Evolutionary conservation across 2,797 vertebrate genomes (phyloP), one percentile per base, ranked within the genome.

Genomic region (Lagodon rhomboides): DNA sequence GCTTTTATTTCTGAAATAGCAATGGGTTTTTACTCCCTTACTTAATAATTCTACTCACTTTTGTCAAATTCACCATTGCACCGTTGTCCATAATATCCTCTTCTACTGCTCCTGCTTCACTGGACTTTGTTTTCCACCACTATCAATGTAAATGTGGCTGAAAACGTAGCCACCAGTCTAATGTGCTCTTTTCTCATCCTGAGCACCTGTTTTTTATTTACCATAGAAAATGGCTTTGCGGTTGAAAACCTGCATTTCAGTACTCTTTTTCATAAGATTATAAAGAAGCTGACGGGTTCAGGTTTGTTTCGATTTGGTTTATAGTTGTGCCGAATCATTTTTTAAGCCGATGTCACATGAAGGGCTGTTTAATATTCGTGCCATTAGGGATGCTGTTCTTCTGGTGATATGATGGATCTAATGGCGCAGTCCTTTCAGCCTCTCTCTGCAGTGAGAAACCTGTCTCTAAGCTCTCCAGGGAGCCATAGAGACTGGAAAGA

Each of bases 141-240:
- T 84, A 30, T 77, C 77, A 82, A 87, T 87, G 78, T 67, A 80
- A 87, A 90, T 79, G 46, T 76, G 41, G 16, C 12, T 47, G 46
- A 59, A 23, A 68, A n/a, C 44, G 46, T 34, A 61, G 16, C 34
- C 12, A 15, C 18, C 61, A 2, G 12, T 46, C 27, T 53, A 22
- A 66, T 66, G 30, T 68, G 15, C 23, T 73, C 25, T 56, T 30
- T 78, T 73, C 6, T 78, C 54, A 51, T 66, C 62, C 56, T 62
- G n/a, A 22, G 27, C 47, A 69, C 41, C 68, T 61, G 60, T 74
- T 85, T 75, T 62, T 66, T 12, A 65, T 74, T 74, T 16, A 60
- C 50, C 63, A 68, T 43, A 46, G 15, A 75, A 64, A 53, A 55
- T 9, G 22, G 8, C 23, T 66, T n/a, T 30, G 20, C 41, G 27